Conservation (phyloP, 2,113 vertebrate species). For the Patagioenas fasciata region DNA sequence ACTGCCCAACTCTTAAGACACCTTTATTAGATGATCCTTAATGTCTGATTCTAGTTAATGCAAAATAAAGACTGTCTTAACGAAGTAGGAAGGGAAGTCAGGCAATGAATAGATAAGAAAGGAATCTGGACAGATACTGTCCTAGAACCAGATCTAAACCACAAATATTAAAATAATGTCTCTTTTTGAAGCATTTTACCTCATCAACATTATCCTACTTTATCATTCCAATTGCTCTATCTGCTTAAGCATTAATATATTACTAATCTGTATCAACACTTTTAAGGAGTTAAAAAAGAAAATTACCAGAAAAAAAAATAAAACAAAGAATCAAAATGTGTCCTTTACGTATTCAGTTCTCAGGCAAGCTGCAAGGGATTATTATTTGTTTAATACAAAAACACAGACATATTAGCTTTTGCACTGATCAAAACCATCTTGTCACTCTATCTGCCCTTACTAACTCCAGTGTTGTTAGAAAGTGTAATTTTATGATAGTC, state of each 20-base stretch:
- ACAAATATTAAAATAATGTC: constrained; percentile 8
- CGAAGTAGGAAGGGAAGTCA: background rate
- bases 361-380: background rate
- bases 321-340: background rate
- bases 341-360: background rate
- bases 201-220: background rate
- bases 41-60: background rate
- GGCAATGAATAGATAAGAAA: background rate
- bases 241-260: background rate
- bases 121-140: background rate
- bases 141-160: background rate
- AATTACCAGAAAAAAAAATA: background rate
- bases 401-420: background rate
- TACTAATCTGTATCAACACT: background rate
- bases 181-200: background rate
- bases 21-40: constrained; percentile 7
- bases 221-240: background rate
- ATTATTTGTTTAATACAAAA: background rate
- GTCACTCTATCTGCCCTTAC: background rate
- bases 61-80: constrained; percentile 1
- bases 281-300: background rate
- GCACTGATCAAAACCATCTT: background rate
- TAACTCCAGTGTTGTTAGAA: background rate
- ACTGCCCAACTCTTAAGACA: background rate
- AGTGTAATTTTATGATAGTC: background rate